Evolutionary conservation across 2,113 vertebrate genomes (phyloP), one percentile per base, ranked within the genome.

Genomic region (Cairina moschata): DNA sequence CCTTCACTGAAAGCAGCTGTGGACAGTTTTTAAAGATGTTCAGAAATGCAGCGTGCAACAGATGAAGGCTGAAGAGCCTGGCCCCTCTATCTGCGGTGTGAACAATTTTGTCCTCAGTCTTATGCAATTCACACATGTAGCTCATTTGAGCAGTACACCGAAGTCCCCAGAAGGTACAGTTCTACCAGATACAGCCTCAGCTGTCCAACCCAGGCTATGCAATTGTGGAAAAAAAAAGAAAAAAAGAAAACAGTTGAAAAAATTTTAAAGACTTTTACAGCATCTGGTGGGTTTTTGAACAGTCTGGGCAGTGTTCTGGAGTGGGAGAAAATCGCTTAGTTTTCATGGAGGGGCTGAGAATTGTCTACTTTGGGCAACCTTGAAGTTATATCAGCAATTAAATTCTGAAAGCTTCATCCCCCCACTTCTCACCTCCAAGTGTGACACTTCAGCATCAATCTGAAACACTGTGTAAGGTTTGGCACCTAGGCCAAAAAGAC

Each of bases 81-180:
- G 29, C 13, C 9, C 10, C 8, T 6, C 48, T 11, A 22, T 48
- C 7, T 2, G 6, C 68, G 48, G 17, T 4, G 60, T 0, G 1
- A 58, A 44, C 20, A 15, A 13, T 42, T 13, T 56, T 44, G 29
- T 80, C 32, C 20, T 79, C 56, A 29, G 34, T 44, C 54, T 31
- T 9, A 29, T 3, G 20, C 13, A 58, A 32, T 26, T 54, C 23
- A 25, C 8, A 17, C 6, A 17, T 0, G 0, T 13, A 56, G 21
- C 4, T 71, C 13, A 56, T 16, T 16, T 65, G 20, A 85, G 79
- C 71, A 3, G 11, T 22, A 31, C 3, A 52, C 3, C 31, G 40
- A 18, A 38, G 6, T 36, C 58, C 18, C 46, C 48, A 48, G 36
- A 80, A 83, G 4, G 48, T 15, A 44, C n/a, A 46, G 11, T 29